Percentiles rank a stretch among this genome's conserved stretches.
These are phyloP conservation scores for Tapera naevia DNA, from an alignment of 2,797 vertebrate genomes.

Conservation along the genomic window DNA sequence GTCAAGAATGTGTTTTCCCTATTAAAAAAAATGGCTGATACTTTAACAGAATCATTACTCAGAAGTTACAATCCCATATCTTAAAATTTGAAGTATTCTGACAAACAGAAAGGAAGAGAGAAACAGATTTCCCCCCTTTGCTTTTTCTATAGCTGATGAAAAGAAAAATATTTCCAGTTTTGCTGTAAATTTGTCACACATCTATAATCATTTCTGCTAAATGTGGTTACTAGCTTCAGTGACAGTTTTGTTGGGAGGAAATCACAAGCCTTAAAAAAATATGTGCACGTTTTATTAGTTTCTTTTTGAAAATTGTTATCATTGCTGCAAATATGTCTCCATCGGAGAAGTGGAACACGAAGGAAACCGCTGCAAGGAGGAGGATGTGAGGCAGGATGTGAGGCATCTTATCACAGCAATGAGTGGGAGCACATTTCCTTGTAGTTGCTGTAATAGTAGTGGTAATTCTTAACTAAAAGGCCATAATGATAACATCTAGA, in stretches of 20 bases:
- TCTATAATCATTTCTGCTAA: constrained; percentile 59
- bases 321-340: neutral
- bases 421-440: constrained; percentile 44
- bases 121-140: neutral
- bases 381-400: neutral
- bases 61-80: neutral
- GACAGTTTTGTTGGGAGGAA: constrained; percentile 43
- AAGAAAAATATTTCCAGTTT: constrained; percentile 47
- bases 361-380: neutral
- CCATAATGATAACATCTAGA: constrained; percentile 11
- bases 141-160: constrained; percentile 51
- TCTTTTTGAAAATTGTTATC: constrained; percentile 29
- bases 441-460: neutral
- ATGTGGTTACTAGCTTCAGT: constrained; percentile 4
- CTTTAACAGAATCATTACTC: constrained; percentile 6
- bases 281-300: constrained; percentile 10
- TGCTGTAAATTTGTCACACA: constrained; percentile 48
- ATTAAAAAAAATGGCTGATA: neutral
- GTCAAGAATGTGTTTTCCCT: neutral
- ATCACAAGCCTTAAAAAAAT: constrained; percentile 2
- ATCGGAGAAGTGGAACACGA: neutral
- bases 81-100: neutral
- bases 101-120: constrained; percentile 15
- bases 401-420: constrained; percentile 27
- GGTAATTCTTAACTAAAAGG: constrained; percentile 35